A percentile compares a stretch with the other conserved stretches of the same genome.
These are phyloP conservation scores for Chrysomela aeneicollis DNA, from an alignment of 2,888 invertebrate species.

Conservation along the genomic window DNA sequence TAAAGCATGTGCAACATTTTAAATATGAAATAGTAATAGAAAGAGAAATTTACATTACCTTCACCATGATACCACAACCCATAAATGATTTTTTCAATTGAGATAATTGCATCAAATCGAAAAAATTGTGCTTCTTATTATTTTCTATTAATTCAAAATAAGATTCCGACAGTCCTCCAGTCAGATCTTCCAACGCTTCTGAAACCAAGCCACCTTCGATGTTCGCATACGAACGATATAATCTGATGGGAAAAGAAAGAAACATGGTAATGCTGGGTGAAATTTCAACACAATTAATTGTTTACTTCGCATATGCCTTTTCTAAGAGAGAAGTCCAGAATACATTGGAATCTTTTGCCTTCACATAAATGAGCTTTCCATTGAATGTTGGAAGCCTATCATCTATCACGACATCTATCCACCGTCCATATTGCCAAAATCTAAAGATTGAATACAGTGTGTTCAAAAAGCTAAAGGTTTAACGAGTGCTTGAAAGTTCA, in stretches of 20 bases:
- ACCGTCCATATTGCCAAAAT: slow-evolving; percentile 93
- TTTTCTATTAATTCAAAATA: slow-evolving; percentile 20
- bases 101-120: slow-evolving; percentile 85
- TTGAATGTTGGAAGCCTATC: slow-evolving; percentile 86
- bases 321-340: slow-evolving; percentile 94
- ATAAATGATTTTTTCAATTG: slow-evolving; percentile 88
- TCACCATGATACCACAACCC: slow-evolving; percentile 91
- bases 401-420: slow-evolving; percentile 92
- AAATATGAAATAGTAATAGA: too few species aligned
- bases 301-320: slow-evolving; percentile 90
- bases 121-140: slow-evolving; percentile 67
- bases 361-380: slow-evolving; percentile 83
- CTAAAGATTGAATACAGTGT: slow-evolving; percentile 55
- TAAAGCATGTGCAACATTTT: too few species aligned
- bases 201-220: slow-evolving; percentile 91
- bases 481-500: slow-evolving; percentile 48
- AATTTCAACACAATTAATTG: not conserved
- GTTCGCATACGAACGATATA: slow-evolving; percentile 43
- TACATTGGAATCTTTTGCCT: slow-evolving; percentile 83
- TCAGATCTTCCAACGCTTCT: slow-evolving; percentile 98
- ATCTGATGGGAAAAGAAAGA: slow-evolving; percentile 29
- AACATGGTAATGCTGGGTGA: not conserved
- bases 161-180: slow-evolving; percentile 91
- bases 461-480: not conserved
- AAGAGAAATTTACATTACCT: too few species aligned